Base-by-base conservation (phyloP, 2,113 vertebrate genomes). In the Himantopus leucocephalus region DNA sequence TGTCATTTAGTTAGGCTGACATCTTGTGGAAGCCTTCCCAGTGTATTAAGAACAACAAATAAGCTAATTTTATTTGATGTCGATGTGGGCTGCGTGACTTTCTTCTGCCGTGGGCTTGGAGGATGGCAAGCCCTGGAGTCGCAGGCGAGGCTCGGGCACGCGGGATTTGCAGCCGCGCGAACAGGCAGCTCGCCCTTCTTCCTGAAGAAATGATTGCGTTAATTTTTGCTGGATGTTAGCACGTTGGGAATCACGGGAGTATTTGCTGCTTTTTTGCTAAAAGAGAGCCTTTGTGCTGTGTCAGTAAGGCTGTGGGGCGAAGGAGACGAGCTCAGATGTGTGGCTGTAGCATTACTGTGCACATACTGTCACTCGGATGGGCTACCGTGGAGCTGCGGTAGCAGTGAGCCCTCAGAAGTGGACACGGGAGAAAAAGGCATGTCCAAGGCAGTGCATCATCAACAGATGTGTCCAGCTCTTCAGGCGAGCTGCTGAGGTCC, bases 1-100 rank as follows among this genome's bases (percentile, higher is more conserved):
- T 96, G 96, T 92, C 96, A 95, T 96, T 95, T 97, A 91, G 96
- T 85, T 96, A 97, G 96, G 96, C 96, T 97, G 96, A 97, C 96
- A 96, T 97, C 96, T 97, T 96, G 96, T 96, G 96, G 96, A 97
- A 96, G 85, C 93, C 96, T 95, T 97, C 92, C 92, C 92, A 73
- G 88, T 71, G 41, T 32, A 94, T 96, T 92, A 92, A 83, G 85
- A 96, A 19, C 50, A 85, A 41, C 59, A 66, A 50, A 71, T 30
- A 50, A 83, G 71, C 41, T 96, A 10, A 96, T 96, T 91, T 87
- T 60, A 7, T 55, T 85, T 48, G 78, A 90, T 77, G 63, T 30
- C 3, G n/a, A 34, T 18, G 32, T 45, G 59, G 79, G 72, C 75
- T 66, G 81, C 0, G 1, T 45, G 81, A 29, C 71, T 55, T 82